phyloP scores from a whole-genome alignment of 2,797 vertebrate species.

The Amblyraja radiata region DNA sequence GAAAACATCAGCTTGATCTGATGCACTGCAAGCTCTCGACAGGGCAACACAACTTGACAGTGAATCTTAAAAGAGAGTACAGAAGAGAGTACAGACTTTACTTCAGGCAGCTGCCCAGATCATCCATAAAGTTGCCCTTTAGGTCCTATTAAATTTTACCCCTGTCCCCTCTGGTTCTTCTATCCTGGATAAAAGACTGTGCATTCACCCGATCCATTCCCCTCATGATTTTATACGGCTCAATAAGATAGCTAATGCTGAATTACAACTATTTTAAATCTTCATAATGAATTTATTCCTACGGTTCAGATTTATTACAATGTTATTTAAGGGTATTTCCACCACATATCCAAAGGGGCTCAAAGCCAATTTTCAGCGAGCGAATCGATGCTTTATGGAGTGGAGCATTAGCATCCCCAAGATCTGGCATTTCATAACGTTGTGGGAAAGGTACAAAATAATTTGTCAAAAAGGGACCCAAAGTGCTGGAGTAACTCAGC shows the following conservation, averaged over 20 bases:
- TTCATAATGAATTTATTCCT: background rate
- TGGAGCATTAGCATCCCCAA: background rate
- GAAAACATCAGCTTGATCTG: background rate
- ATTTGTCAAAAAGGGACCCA: too few species aligned
- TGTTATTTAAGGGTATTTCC: background rate
- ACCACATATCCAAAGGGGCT: background rate
- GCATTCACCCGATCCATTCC: too few species aligned
- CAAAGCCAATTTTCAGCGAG: background rate
- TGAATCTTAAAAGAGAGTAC: background rate
- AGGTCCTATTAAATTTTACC: too few species aligned
- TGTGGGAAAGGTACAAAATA: background rate
- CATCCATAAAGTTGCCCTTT: too few species aligned
- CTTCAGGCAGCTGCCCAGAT: background rate
- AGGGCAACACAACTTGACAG: background rate
- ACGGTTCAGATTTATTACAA: background rate
- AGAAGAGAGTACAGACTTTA: background rate
- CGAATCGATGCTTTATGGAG: background rate
- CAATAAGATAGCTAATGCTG: background rate
- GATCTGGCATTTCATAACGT: background rate
- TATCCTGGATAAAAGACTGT: too few species aligned
- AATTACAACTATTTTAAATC: background rate
- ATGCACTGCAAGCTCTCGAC: background rate
- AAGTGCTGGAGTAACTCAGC: too few species aligned
- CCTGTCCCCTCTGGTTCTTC: too few species aligned
- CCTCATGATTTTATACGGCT: too few species aligned